A percentile compares a stretch with the other conserved stretches of the same genome.
Conservation (phyloP, 2,113 vertebrate species). For the Lasiurus cinereus region DNA sequence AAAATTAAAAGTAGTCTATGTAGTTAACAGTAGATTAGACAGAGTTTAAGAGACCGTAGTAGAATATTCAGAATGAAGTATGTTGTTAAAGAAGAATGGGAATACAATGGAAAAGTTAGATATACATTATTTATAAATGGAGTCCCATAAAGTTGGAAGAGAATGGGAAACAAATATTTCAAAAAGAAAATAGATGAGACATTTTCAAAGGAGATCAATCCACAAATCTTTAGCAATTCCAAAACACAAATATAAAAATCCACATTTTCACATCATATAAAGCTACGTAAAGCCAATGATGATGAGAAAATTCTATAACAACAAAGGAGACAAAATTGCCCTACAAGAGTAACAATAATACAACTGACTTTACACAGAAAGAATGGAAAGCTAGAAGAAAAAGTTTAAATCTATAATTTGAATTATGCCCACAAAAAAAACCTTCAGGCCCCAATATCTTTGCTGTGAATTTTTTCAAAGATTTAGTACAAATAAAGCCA, state of each 20-base stretch:
- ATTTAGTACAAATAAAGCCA: neutral
- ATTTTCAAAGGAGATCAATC: neutral
- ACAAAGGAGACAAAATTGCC: neutral
- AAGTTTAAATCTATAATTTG: neutral
- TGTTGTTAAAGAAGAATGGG: neutral
- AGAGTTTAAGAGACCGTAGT: neutral
- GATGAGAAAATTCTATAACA: conserved; percentile 28
- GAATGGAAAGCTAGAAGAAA: neutral
- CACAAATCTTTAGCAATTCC: neutral
- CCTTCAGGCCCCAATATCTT: neutral
- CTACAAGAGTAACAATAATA: neutral
- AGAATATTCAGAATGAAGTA: neutral
- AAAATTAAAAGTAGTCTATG: neutral
- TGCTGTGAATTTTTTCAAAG: neutral
- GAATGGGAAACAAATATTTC: neutral
- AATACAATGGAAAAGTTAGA: neutral
- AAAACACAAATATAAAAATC: neutral
- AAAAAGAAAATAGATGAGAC: neutral
- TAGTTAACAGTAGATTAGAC: neutral
- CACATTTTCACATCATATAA: neutral
- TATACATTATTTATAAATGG: neutral
- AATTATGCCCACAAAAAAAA: neutral
- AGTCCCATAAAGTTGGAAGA: neutral
- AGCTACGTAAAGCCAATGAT: neutral
- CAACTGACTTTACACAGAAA: neutral